A percentile compares a stretch with the other conserved stretches of the same genome.
Evolutionary conservation across 2,113 vertebrate species (phyloP).

Genomic region (Antigone vipio): DNA sequence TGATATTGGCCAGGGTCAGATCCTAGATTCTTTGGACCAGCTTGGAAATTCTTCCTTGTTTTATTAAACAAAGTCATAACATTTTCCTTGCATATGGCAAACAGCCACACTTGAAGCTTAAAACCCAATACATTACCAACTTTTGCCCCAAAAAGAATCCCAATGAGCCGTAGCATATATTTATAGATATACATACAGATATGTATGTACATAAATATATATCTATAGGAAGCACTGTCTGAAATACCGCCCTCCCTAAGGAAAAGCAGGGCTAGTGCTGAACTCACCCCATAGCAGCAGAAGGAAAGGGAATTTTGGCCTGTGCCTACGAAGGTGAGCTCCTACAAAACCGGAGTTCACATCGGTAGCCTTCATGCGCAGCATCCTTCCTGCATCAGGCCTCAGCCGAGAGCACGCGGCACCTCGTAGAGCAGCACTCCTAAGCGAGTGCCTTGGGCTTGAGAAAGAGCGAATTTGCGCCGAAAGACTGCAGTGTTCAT

Average conservation of each 20-base stretch:
- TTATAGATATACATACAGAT: neutral
- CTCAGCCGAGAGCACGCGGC: rapidly evolving
- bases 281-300: neutral
- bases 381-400: neutral
- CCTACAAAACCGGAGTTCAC: neutral
- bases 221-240: neutral
- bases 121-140: neutral
- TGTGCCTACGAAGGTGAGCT: neutral
- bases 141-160: neutral
- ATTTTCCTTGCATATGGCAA: conserved; percentile 16
- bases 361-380: neutral
- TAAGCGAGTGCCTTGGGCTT: neutral
- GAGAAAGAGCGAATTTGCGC: neutral
- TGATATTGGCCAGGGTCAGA: conserved; percentile 36
- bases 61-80: conserved; percentile 33
- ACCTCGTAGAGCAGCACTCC: neutral
- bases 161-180: neutral
- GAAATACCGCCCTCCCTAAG: neutral
- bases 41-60: conserved; percentile 20
- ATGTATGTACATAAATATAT: neutral
- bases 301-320: neutral
- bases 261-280: neutral
- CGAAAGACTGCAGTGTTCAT: neutral
- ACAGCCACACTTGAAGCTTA: neutral
- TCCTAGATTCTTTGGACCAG: neutral